These are phyloP conservation scores for Xyrauchen texanus DNA, from an alignment of 2,113 vertebrate species.

Conservation along the genomic window DNA sequence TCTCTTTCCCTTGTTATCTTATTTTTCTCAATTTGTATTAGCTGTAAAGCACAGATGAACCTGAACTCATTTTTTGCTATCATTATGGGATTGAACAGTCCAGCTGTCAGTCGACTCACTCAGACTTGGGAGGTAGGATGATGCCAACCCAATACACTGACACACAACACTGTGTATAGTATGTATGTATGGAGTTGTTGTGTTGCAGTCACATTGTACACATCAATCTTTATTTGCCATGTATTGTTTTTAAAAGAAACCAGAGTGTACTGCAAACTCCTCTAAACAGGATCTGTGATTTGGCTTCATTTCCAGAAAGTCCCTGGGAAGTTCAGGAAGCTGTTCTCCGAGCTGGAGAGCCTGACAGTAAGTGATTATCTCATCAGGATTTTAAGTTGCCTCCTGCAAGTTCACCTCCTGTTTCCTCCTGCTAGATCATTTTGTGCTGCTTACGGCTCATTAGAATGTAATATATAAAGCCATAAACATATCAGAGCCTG, in stretches of 20 bases:
- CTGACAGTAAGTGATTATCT: slow-evolving; percentile 83
- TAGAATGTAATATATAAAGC: slow-evolving; percentile 30
- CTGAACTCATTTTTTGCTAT: slow-evolving; percentile 97
- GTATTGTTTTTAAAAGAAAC: background rate
- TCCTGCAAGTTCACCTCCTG: slow-evolving; percentile 3
- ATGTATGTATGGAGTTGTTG: background rate
- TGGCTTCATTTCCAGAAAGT: slow-evolving; percentile 81
- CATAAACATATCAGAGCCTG: slow-evolving; percentile 17
- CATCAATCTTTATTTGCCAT: background rate
- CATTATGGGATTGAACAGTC: slow-evolving; percentile 96
- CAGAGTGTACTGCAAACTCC: background rate
- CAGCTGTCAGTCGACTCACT: slow-evolving; percentile 89
- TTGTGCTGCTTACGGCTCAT: slow-evolving; percentile 29
- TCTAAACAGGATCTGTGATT: background rate
- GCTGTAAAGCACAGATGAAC: slow-evolving; percentile 96
- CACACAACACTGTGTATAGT: too few species aligned
- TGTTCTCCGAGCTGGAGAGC: slow-evolving; percentile 94
- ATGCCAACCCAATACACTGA: background rate
- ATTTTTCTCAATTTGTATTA: slow-evolving; percentile 55
- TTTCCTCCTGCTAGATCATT: slow-evolving; percentile 8
- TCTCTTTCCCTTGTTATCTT: background rate
- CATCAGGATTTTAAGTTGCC: slow-evolving; percentile 14
- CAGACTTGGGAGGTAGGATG: slow-evolving; percentile 94
- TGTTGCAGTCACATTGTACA: background rate
- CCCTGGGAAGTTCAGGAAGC: slow-evolving; percentile 95